Conservation (phyloP, 35 echinoderm and acorn worm genomes). For the Lytechinus variegatus region DNA sequence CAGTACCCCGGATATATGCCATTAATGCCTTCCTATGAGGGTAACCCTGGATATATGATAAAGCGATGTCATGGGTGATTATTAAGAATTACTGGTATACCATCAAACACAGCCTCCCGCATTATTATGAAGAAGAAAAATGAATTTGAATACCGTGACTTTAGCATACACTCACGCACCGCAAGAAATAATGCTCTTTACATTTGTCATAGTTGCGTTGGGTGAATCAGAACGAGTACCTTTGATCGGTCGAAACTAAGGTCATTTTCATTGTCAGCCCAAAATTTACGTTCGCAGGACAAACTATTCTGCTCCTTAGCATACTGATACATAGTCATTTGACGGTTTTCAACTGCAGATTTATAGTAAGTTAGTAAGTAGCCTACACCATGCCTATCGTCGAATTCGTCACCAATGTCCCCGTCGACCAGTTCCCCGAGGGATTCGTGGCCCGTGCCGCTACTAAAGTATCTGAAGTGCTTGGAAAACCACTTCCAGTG, state of each 20-base stretch:
- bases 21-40: not conserved
- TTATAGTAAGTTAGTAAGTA: not conserved
- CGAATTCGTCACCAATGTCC: conserved; percentile 35
- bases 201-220: not conserved
- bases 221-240: not conserved
- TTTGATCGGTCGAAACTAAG: not conserved
- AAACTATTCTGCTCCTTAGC: not conserved
- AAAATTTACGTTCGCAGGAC: not conserved
- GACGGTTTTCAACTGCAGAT: not conserved
- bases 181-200: not conserved
- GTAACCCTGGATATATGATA: not conserved
- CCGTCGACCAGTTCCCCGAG: not conserved
- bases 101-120: not conserved
- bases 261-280: not conserved
- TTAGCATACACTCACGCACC: not conserved
- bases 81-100: not conserved
- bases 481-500: not conserved
- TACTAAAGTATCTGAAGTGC: not conserved
- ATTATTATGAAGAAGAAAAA: not conserved
- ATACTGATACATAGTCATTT: not conserved
- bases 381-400: conserved; percentile 11
- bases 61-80: not conserved
- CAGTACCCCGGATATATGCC: not conserved
- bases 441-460: conserved; percentile 2
- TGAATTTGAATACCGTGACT: not conserved